Base-by-base conservation (phyloP, 1,140 invertebrate genomes). In the Aphaenogaster floridana region DNA sequence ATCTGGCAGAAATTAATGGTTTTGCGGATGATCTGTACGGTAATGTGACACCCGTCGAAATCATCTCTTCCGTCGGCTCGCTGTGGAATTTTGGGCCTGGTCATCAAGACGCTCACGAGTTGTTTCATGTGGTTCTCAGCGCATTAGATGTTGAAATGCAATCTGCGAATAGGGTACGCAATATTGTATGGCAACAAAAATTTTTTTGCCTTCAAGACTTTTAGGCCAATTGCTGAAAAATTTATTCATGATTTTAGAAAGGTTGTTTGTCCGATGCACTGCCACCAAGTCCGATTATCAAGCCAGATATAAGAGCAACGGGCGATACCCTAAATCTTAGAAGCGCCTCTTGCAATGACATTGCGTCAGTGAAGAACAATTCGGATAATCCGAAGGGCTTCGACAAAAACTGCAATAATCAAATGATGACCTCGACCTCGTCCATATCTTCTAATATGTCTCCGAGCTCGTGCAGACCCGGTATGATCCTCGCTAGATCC, bases 21-120 rank as follows among this genome's bases (percentile, higher is more conserved):
- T 97, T 96, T 54, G 96, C 97, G 86, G 97, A 97, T n/a, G 96
- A 97, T 42, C 94, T 97, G 1, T 96, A 97, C 34, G 96, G 96
- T 52, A 97, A 97, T 9, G 96, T 96, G 79, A 96, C 97, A 0
- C 98, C 98, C 0, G 96, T 97, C 11, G 97, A 97, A 50, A 97
- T 99, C 5, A 96, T 99, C 84, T 96, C 97, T 86, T 97, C 98
- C 0, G 93, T 99, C 0, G 96, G 97, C 83, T 95, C 96, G 1
- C 95, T 97, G 9, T 99, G 98, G 98, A 97, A 98, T 66, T 98
- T 99, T 77, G 97, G 97, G 0, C 96, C 97, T 87, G 98, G 98
- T 88, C 98, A 99, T 95, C 98, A 99, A 96, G 98, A 99, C 96
- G 98, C 98, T 28, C 98, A 99, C 94, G 98, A 99, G 94, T 94